Evolutionary conservation across 2,797 vertebrate genomes (phyloP), one percentile per base, ranked within the genome.

Genomic region (Sebastes nivosus): DNA sequence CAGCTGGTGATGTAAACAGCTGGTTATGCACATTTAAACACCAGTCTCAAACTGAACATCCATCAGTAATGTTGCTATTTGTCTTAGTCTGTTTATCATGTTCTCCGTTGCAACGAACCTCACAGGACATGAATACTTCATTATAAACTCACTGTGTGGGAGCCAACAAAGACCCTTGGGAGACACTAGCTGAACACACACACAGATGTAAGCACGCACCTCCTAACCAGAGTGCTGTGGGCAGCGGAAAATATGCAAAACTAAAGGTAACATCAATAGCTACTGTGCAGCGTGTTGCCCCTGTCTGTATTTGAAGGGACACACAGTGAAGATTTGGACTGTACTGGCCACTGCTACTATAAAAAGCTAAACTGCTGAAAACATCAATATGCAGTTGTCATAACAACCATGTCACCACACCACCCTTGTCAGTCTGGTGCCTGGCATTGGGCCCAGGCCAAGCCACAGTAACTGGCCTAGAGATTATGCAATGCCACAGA

Each of bases 401-500:
- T 75, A n/a, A 66, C 25, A 7, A 36, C 68, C 54, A 18, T 24
- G 60, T 82, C 52, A 68, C 68, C 72, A 73, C 67, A 75, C 54
- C 22, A 38, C 63, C 34, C 27, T 58, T 34, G 75, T 79, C 57
- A 71, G 79, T 72, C 61, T 72, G 75, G 58, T 27, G 25, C 9
- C 55, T 88, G 91, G 87, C 88, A 42, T 3, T 3, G 68, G 69
- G 83, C 87, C 83, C 55, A 72, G 77, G 50, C 74, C 67, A 80
- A 70, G 61, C 74, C 72, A 55, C 72, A 67, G 67, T 79, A 64
- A 78, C 75, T 61, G 73, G 55, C 72, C 59, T n/a, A 22, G 25
- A 83, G 76, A 89, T 88, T 83, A 90, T 87, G 88, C 74, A 86
- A 89, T 89, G 29, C 60, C 74, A 60, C 79, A 72, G 54, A 72